A percentile compares a stretch with the other conserved stretches of the same genome.
Conservation (phyloP, 2,113 vertebrate genomes). For the Scatophagus argus region DNA sequence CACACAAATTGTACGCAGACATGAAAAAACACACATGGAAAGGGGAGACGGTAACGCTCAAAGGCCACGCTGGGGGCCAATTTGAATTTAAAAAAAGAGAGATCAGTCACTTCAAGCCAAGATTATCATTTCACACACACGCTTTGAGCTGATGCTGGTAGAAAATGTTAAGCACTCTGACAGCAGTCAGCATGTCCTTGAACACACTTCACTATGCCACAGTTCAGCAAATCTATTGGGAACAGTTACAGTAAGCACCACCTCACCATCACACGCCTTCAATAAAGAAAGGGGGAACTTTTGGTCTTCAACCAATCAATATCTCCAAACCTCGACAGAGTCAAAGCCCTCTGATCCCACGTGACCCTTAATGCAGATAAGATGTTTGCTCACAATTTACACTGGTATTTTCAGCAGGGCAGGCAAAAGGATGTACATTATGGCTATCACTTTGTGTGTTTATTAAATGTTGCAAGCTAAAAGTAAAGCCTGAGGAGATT, state of each 20-base stretch:
- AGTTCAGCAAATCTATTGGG: constrained; percentile 58
- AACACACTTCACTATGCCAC: constrained; percentile 66
- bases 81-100: constrained; percentile 70
- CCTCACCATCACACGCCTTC: constrained; percentile 24
- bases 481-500: background rate
- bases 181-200: constrained; percentile 71
- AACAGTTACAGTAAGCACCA: constrained; percentile 33
- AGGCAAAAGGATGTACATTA: background rate
- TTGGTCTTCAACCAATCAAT: constrained; percentile 37
- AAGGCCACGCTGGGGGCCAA: constrained; percentile 37
- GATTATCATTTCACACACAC: constrained; percentile 73
- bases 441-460: background rate
- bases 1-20: background rate
- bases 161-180: constrained; percentile 61
- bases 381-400: constrained; percentile 31
- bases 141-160: constrained; percentile 52
- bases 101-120: constrained; percentile 63
- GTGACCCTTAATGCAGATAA: constrained; percentile 42
- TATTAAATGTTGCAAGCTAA: constrained; percentile 3
- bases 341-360: constrained; percentile 15
- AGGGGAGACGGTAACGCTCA: constrained; percentile 38
- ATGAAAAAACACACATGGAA: constrained; percentile 1
- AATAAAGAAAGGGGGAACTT: constrained; percentile 12
- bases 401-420: constrained; percentile 21
- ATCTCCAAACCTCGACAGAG: constrained; percentile 9